These are phyloP conservation scores for Andinoacara biseriatus DNA, from an alignment of 2,113 vertebrate species.

Conservation along the genomic window DNA sequence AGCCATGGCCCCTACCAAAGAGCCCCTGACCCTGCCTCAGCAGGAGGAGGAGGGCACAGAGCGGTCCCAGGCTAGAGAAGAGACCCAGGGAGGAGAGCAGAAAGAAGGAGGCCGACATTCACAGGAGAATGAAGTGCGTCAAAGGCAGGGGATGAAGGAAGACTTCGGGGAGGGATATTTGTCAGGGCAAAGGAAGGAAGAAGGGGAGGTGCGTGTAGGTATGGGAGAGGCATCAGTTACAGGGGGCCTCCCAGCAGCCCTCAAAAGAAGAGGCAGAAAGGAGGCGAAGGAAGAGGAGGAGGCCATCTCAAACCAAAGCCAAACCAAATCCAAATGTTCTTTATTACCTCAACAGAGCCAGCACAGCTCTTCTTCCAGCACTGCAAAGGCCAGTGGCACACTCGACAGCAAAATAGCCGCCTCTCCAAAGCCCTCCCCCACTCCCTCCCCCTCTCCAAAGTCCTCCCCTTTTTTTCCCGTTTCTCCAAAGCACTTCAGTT, in stretches of 20 bases:
- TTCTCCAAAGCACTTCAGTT: conserved; percentile 85
- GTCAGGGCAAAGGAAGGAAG: conserved; percentile 77
- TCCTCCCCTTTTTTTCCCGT: conserved; percentile 63
- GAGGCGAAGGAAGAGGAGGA: conserved; percentile 83
- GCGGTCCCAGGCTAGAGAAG: conserved; percentile 77
- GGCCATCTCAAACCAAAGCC: conserved; percentile 99
- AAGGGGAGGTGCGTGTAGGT: conserved; percentile 83
- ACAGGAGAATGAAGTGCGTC: conserved; percentile 52
- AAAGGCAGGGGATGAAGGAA: conserved; percentile 72
- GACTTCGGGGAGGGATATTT: conserved; percentile 63
- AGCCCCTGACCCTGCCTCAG: conserved; percentile 76
- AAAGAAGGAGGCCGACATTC: conserved; percentile 58
- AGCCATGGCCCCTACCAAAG: conserved; percentile 89
- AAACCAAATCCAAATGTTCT: conserved; percentile 96
- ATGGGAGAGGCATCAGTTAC: conserved; percentile 84
- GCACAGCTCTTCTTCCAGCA: conserved; percentile 90
- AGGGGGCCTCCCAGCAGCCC: conserved; percentile 80
- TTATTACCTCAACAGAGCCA: conserved; percentile 95
- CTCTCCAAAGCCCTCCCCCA: conserved; percentile 77
- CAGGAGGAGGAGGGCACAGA: conserved; percentile 68
- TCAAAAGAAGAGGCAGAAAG: conserved; percentile 73
- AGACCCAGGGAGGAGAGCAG: conserved; percentile 79
- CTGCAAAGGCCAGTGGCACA: conserved; percentile 83
- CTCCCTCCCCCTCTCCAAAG: conserved; percentile 68
- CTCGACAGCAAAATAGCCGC: conserved; percentile 83